Conservation (phyloP, 2,888 invertebrate species). For the Hipparchia sbordonii region DNA sequence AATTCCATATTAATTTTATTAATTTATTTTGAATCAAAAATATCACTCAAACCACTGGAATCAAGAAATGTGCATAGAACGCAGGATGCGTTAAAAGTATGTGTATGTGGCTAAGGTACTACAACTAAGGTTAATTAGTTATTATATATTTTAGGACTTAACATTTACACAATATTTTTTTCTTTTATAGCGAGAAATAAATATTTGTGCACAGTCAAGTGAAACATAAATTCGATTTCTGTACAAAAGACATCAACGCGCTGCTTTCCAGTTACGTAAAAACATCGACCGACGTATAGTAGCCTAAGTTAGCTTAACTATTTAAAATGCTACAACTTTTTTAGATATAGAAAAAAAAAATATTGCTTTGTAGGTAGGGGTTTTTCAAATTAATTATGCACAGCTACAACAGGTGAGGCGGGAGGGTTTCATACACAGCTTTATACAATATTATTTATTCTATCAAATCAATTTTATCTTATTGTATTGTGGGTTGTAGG, state of each 20-base stretch:
- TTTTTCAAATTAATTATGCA: neutral
- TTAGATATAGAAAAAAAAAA: neutral
- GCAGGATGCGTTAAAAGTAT: neutral
- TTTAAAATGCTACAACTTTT: too few relatives aligned
- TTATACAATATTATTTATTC: neutral
- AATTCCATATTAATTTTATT: too few relatives aligned
- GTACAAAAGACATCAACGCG: conserved; percentile 33
- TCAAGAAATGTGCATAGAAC: too few relatives aligned
- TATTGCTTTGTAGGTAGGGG: neutral
- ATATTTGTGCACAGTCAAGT: neutral
- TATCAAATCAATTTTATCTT: too few relatives aligned
- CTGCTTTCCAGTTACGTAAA: neutral
- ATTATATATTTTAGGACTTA: too few relatives aligned
- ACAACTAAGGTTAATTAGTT: too few relatives aligned
- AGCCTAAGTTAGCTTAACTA: too few relatives aligned
- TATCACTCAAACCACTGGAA: too few relatives aligned
- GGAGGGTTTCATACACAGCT: neutral
- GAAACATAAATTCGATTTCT: conserved; percentile 35
- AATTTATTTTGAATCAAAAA: too few relatives aligned
- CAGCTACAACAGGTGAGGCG: neutral
- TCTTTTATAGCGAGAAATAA: neutral
- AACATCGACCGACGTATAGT: neutral
- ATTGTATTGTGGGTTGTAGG: too few relatives aligned
- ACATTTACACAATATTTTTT: too few relatives aligned
- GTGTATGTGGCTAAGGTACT: neutral